Evolutionary conservation across 2,888 invertebrate genomes (phyloP), one percentile per base, ranked within the genome.

Genomic region (Lamellibrachia columna): DNA sequence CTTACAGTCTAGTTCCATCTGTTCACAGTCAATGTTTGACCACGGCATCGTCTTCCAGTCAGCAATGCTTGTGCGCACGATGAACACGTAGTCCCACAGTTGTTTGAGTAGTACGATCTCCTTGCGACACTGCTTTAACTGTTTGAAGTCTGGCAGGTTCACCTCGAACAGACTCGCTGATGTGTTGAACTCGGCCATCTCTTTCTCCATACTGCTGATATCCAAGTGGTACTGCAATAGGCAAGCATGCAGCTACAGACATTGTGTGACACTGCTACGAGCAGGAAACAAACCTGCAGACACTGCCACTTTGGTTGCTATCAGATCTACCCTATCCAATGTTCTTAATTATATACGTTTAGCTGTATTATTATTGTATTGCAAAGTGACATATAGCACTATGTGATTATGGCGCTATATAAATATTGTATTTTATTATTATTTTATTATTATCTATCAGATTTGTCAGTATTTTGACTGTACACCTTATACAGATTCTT

Each of bases 1-100:
- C 96, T 99, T 99, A 96, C 99, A 99, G 96, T 99, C 99, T 95
- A 99, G 98, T 53, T 99, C 99, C 99, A 99, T 99, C 95, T 99
- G 99, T 97, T 99, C 99, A 90, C 99, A 99, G 96, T 99, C 99
- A 93, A 99, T 99, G 96, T 99, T 98, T 93, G 98, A 97, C 99
- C 99, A 99, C 0, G 98, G 98, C 0, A 99, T 99, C 0, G 98
- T 98, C 96, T 99, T 99, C 99, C 99, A 99, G 96, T 99, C 98
- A 95, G 98, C 98, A 92, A 99, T 98, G 95, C 98, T 98, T 4
- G 98, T 98, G 94, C 98, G 98, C 2, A 99, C 99, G 94, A 99
- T 98, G 95, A 97, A 97, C 11, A 98, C 98, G 96, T 99, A 99
- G 97, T 99, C 99, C 99, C 99, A 99, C 15, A 99, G 97, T 97